Evolutionary conservation across 2,888 invertebrate genomes (phyloP), one percentile per base, ranked within the genome.

Genomic region (Hemaris fuciformis): DNA sequence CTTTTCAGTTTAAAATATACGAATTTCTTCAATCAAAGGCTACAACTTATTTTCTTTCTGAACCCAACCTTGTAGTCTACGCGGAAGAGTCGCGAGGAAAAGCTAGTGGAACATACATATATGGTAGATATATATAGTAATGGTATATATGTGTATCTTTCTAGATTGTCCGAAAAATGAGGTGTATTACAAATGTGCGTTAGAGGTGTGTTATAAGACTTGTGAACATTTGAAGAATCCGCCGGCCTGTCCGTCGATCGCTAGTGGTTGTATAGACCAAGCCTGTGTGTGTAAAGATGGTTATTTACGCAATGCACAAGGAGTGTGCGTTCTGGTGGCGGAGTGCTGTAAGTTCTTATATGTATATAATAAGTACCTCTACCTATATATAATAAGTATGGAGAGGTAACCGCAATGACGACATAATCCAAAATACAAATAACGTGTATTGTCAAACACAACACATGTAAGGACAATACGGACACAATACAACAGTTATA

Each of bases 141-240:
- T 34, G 34, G 10, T 1, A 10, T 1, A 34, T 34, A 34, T 34
- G 10, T 34, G 41, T 18, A 41, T 13, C 22, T 27, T 56, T 70
- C 3, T 65, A 79, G 73, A 70, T 48, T 77, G 82, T 42, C 74
- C 78, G 0, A 27, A 60, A 18, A 73, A 80, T 25, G 82, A 83
- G 46, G 46, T 48, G 6, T 82, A 78, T 64, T 72, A 76, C 57
- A 74, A 75, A 63, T 83, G 82, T 61, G 60, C 65, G 0, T 61
- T 67, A 8, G 71, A 69, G 34, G 65, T 66, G 1, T 83, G 83
- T 56, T 73, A 62, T 13, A 76, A 71, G 41, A 70, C 58, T 0
- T 83, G 83, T 46, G 15, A 64, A 0, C 64, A 83, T 42, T 59
- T 79, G 2, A 67, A 62, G 18, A 60, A 22, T 0, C 66, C 66